Conservation (phyloP, 2,797 vertebrate genomes). For the Amniataba percoides region DNA sequence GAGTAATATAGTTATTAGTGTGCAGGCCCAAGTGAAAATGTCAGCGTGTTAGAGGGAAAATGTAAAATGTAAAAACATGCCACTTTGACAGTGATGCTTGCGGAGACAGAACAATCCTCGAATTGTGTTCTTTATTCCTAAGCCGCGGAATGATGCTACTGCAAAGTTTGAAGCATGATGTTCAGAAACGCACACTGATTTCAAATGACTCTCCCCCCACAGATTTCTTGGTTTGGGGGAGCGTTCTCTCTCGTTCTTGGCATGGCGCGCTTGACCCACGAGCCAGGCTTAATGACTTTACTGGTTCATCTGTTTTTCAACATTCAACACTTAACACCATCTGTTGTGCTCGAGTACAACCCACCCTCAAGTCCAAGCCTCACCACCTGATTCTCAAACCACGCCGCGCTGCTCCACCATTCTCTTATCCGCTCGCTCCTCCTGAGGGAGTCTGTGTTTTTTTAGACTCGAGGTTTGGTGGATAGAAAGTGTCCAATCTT, state of each 20-base stretch:
- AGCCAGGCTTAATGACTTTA: slow-evolving; percentile 75
- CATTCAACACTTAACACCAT: slow-evolving; percentile 73
- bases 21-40: slow-evolving; percentile 36
- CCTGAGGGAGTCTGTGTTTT: slow-evolving; percentile 60
- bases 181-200: slow-evolving; percentile 18
- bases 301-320: slow-evolving; percentile 72
- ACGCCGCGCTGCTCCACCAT: slow-evolving; percentile 30
- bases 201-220: slow-evolving; percentile 7
- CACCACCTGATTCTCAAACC: slow-evolving; percentile 58
- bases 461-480: slow-evolving; percentile 38
- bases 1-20: slow-evolving; percentile 41
- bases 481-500: slow-evolving; percentile 63
- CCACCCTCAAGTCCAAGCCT: slow-evolving; percentile 48
- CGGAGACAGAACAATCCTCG: slow-evolving; percentile 6
- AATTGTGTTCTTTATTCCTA: not conserved
- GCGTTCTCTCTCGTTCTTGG: slow-evolving; percentile 54
- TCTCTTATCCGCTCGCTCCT: slow-evolving; percentile 55
- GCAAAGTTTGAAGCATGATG: slow-evolving; percentile 15
- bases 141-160: not conserved
- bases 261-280: slow-evolving; percentile 60
- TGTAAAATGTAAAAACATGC: not conserved
- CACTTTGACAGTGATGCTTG: not conserved
- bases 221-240: slow-evolving; percentile 30
- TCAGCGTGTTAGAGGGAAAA: slow-evolving; percentile 16
- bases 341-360: slow-evolving; percentile 66